phyloP scores from a whole-genome alignment of 1,140 invertebrate genomes.

The Diorhabda carinulata region DNA sequence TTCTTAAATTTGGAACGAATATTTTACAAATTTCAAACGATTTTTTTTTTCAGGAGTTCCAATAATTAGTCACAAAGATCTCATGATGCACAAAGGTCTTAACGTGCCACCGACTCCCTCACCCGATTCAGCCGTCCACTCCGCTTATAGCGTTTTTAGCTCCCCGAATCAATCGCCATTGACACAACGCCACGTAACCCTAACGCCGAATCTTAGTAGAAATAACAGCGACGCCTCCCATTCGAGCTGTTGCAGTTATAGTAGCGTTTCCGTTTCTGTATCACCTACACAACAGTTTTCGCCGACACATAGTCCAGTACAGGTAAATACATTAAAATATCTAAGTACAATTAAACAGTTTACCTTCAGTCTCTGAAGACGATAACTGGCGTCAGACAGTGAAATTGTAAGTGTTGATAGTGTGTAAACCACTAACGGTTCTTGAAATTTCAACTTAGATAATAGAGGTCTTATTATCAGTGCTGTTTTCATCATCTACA shows the following conservation, averaged over 20 bases:
- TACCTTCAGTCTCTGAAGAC: not conserved
- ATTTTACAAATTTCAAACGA: too few species aligned
- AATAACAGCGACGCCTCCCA: slow-evolving; percentile 90
- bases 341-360: not conserved
- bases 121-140: slow-evolving; percentile 82
- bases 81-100: slow-evolving; percentile 45
- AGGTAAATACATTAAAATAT: slow-evolving; percentile 49
- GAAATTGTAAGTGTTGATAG: too few species aligned
- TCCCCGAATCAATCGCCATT: slow-evolving; percentile 82
- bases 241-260: slow-evolving; percentile 71
- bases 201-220: slow-evolving; percentile 77
- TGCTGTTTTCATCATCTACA: too few species aligned
- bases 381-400: not conserved
- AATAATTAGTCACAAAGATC: slow-evolving; percentile 58
- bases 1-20: too few species aligned
- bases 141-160: slow-evolving; percentile 73
- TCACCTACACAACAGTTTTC: slow-evolving; percentile 57
- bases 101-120: slow-evolving; percentile 65
- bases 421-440: too few species aligned
- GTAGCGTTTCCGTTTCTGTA: slow-evolving; percentile 58
- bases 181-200: slow-evolving; percentile 71
- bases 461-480: too few species aligned
- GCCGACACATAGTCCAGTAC: slow-evolving; percentile 82
- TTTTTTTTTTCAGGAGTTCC: slow-evolving; percentile 41
- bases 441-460: too few species aligned